Evolutionary conservation across 2,113 vertebrate species (phyloP).

Genomic region (Peromyscus maniculatus): DNA sequence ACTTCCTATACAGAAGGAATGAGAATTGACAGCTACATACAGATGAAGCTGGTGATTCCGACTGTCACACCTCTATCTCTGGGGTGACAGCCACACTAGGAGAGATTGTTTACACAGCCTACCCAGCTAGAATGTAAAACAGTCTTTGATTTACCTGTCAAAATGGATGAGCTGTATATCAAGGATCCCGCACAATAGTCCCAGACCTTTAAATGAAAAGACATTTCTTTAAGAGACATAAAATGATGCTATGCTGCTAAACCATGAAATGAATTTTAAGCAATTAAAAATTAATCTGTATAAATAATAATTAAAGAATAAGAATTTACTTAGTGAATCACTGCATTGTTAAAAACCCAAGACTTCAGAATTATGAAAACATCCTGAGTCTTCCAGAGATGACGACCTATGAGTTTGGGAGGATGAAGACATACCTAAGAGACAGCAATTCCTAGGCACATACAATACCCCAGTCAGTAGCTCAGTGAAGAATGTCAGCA

Average conservation of each 20-base stretch:
- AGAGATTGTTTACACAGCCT: fast-evolving
- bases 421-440: not conserved
- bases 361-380: not conserved
- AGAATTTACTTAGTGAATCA: not conserved
- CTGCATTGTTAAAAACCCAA: not conserved
- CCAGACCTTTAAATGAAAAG: conserved; percentile 90
- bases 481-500: too few relatives aligned
- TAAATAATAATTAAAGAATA: not conserved
- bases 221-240: not conserved
- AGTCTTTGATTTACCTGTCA: conserved; percentile 88
- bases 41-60: not conserved
- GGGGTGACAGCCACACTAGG: fast-evolving
- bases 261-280: not conserved
- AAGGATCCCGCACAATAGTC: conserved; percentile 84
- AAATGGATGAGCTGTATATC: conserved; percentile 91
- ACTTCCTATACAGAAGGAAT: fast-evolving
- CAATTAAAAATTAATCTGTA: not conserved
- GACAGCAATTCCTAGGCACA: not conserved
- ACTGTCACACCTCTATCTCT: not conserved
- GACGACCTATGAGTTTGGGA: not conserved
- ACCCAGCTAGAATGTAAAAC: fast-evolving
- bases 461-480: too few relatives aligned
- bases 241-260: not conserved
- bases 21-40: fast-evolving
- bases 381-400: not conserved